Conservation (phyloP, 2,888 invertebrate species). For the Escarpia spicata region DNA sequence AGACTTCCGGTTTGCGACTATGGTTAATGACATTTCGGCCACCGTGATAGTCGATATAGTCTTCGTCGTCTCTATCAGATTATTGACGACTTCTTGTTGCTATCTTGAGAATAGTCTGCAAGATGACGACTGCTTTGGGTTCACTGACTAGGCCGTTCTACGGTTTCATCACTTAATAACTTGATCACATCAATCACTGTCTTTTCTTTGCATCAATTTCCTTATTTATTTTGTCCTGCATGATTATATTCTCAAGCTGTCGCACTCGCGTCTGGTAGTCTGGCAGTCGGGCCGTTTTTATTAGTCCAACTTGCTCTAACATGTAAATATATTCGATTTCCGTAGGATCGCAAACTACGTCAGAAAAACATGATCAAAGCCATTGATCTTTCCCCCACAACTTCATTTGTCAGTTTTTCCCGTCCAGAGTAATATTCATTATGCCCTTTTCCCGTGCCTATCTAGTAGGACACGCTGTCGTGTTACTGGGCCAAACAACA, state of each 20-base stretch:
- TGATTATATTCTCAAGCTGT: slow-evolving; percentile 12
- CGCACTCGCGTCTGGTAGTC: not conserved
- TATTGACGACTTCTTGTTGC: not conserved
- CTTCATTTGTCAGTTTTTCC: not conserved
- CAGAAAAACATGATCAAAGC: not conserved
- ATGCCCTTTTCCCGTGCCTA: too few relatives aligned
- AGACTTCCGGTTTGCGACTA: not conserved
- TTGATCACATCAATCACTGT: not conserved
- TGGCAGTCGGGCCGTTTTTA: not conserved
- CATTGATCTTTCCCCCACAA: not conserved
- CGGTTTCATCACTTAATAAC: not conserved
- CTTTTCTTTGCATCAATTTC: too few relatives aligned
- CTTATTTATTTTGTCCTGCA: not conserved
- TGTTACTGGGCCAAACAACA: too few relatives aligned
- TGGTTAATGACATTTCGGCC: not conserved
- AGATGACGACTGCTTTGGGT: not conserved
- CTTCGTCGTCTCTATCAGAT: not conserved
- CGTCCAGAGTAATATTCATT: too few relatives aligned
- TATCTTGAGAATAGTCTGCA: not conserved
- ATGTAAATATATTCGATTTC: not conserved
- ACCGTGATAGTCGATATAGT: not conserved
- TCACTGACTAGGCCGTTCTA: not conserved
- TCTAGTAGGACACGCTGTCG: too few relatives aligned
- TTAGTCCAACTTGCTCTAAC: not conserved
- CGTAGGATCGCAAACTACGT: not conserved